Evolutionary conservation across 2,113 vertebrate species (phyloP).

Genomic region (Blennius ocellaris): DNA sequence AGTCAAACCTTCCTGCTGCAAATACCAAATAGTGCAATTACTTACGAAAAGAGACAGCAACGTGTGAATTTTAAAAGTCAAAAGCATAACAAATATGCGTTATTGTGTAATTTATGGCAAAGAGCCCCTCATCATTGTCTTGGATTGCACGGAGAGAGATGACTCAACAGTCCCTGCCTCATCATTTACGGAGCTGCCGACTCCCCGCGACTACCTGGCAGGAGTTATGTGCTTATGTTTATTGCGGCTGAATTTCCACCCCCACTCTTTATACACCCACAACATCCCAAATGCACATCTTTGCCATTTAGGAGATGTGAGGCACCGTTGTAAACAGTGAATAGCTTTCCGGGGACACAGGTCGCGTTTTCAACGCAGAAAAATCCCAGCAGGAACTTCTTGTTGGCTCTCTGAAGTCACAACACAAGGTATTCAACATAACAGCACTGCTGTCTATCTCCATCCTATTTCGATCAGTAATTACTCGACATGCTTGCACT

Average conservation of each 20-base stretch:
- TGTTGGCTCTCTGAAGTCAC: slow-evolving; percentile 28
- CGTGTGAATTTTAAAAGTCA: slow-evolving; percentile 35
- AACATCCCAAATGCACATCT: slow-evolving; percentile 54
- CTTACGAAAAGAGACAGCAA: slow-evolving; percentile 47
- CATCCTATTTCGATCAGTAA: slow-evolving; percentile 61
- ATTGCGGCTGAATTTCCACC: slow-evolving; percentile 40
- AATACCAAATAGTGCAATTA: slow-evolving; percentile 51
- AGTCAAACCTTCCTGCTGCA: slow-evolving; percentile 39
- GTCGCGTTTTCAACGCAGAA: slow-evolving; percentile 52
- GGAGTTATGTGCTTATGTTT: slow-evolving; percentile 41
- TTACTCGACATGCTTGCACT: slow-evolving; percentile 67
- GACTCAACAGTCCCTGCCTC: slow-evolving; percentile 27
- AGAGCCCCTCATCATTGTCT: slow-evolving; percentile 9
- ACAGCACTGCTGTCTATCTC: slow-evolving; percentile 48
- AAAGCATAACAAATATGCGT: slow-evolving; percentile 27
- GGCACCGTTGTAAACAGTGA: slow-evolving; percentile 59
- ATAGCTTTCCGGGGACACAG: slow-evolving; percentile 53
- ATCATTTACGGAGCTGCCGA: slow-evolving; percentile 50
- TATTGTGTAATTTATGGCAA: slow-evolving; percentile 29
- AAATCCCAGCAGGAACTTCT: slow-evolving; percentile 52
- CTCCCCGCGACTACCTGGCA: slow-evolving; percentile 29
- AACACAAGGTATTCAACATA: slow-evolving; percentile 52
- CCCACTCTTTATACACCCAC: slow-evolving; percentile 27
- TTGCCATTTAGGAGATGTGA: slow-evolving; percentile 56
- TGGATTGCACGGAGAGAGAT: slow-evolving; percentile 28